Percentiles rank a stretch among this genome's conserved stretches.
phyloP scores from a whole-genome alignment of 2,113 vertebrate genomes.

The Garra rufa region DNA sequence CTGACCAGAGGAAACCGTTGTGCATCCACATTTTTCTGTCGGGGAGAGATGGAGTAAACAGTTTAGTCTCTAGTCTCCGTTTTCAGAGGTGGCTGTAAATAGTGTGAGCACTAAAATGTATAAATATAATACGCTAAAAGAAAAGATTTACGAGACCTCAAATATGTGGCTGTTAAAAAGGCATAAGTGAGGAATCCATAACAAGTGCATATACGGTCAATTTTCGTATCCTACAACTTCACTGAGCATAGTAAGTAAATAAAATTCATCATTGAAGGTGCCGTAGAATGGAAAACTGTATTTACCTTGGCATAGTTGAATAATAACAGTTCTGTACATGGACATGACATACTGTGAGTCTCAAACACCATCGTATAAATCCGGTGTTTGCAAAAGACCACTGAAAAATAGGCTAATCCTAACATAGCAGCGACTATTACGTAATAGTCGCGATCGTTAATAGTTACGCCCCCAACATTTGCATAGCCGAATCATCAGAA shows the following conservation, averaged over 20 bases:
- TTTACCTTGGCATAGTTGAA: too few relatives aligned
- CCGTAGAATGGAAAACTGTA: too few relatives aligned
- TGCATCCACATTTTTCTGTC: constrained; percentile 36
- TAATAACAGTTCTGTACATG: too few relatives aligned
- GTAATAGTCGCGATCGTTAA: too few relatives aligned
- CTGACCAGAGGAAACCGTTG: constrained; percentile 43
- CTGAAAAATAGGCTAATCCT: too few relatives aligned
- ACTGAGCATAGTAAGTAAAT: not conserved
- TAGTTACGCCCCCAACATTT: too few relatives aligned
- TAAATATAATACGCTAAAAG: constrained; percentile 16
- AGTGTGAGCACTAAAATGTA: constrained; percentile 24
- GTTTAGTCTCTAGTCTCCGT: constrained; percentile 42
- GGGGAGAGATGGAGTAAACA: constrained; percentile 42
- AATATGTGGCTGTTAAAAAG: not conserved
- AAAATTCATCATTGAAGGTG: too few relatives aligned
- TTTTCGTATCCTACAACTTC: not conserved
- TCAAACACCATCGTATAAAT: too few relatives aligned
- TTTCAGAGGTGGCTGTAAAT: constrained; percentile 27
- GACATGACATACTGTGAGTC: too few relatives aligned
- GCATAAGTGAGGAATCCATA: not conserved
- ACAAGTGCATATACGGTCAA: not conserved
- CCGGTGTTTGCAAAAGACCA: too few relatives aligned
- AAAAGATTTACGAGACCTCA: constrained; percentile 30
- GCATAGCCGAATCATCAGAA: too few relatives aligned
- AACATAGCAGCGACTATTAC: too few relatives aligned